Base-by-base conservation (phyloP, 1,140 invertebrate species). In the Archivesica marissinica region DNA sequence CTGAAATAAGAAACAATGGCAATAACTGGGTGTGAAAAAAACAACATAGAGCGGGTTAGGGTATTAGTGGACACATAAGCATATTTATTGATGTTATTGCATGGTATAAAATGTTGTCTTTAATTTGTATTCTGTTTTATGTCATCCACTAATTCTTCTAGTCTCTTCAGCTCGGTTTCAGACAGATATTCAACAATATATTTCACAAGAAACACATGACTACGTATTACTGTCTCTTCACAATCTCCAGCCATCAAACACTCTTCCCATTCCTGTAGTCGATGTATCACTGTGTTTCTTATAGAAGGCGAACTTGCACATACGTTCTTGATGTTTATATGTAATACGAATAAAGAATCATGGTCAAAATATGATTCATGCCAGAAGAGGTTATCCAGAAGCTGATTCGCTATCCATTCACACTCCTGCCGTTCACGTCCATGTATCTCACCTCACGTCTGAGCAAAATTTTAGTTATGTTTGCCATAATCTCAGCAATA, bases 81-180 rank as follows among this genome's bases (percentile, higher is more conserved):
- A n/a, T n/a, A n/a, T n/a, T n/a, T 52, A 52, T 52, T 20, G 17
- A 4, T 52, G 17, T 7, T 52, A 52, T 20, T 13, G 15, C 13
- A 15, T 25, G 20, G 30, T 2, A 35, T 6, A 25, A 64, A 33
- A 33, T 13, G 3, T 6, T 64, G 3, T 30, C 4, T 64, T 35
- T 35, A 64, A 35, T 64, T 64, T 33, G 59, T 64, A 35, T 64
- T 64, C n/a, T 7, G 2, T 64, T 64, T 64, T 64, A 64, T 64
- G 2, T 64, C 59, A 35, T 64, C 59, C 15, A 64, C 59, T 35
- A 64, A 35, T 2, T 64, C 13, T 35, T 64, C 30, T 17, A 64
- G 6, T 64, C 1, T 64, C 2, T 25, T 35, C 30, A 35, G 20
- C 59, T 64, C 59, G n/a, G 59, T 35, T 3, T 64, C 30, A 64